A percentile compares a stretch with the other conserved stretches of the same genome.
Conservation (phyloP, 1,140 invertebrate genomes). For the Oreohelix idahoensis region DNA sequence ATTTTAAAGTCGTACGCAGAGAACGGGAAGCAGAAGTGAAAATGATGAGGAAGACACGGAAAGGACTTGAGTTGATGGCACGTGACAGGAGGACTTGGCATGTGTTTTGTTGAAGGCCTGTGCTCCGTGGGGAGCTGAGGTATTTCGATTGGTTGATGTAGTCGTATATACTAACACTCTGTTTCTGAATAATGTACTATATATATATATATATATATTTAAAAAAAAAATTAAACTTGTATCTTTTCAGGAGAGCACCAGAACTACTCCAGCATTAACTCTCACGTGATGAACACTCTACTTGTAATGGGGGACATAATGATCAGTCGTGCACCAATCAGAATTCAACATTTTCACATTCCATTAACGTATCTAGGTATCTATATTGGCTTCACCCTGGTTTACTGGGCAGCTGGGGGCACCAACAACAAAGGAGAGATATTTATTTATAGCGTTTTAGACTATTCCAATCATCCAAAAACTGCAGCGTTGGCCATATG, state of each 20-base stretch:
- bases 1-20: too few relatives aligned
- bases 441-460: constrained; percentile 68
- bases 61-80: too few relatives aligned
- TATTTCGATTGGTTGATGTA: too few relatives aligned
- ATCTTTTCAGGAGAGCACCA: constrained; percentile 52
- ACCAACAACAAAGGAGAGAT: constrained; percentile 71
- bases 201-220: too few relatives aligned
- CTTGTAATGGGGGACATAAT: constrained; percentile 83
- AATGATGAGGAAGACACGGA: too few relatives aligned
- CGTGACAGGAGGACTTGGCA: too few relatives aligned
- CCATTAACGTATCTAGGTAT: constrained; percentile 77
- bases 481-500: constrained; percentile 45
- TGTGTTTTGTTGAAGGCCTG: too few relatives aligned
- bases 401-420: constrained; percentile 83
- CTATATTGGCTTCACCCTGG: constrained; percentile 82
- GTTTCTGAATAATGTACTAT: too few relatives aligned
- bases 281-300: constrained; percentile 82
- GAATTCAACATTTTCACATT: constrained; percentile 82
- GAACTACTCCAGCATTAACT: constrained; percentile 55
- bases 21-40: too few relatives aligned
- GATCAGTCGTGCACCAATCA: constrained; percentile 80
- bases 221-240: too few relatives aligned
- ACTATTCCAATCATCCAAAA: constrained; percentile 58
- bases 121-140: too few relatives aligned
- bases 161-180: too few relatives aligned